Percentiles rank a stretch among this genome's conserved stretches.
Conservation (phyloP, 2,888 invertebrate species). For the Cryptus viduatorius region DNA sequence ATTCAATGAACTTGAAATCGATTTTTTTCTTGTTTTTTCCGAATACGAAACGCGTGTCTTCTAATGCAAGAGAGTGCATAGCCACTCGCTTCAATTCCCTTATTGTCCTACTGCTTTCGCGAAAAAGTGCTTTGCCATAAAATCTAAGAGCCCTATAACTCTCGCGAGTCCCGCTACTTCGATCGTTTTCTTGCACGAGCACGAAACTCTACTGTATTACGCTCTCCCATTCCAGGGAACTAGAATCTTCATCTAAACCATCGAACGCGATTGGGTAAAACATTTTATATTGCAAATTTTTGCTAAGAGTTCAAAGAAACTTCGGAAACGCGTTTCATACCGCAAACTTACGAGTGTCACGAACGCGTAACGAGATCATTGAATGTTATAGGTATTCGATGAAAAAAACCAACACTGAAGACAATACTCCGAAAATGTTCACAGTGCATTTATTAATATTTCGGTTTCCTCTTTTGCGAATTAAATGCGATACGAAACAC, state of each 20-base stretch:
- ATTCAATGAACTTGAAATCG: no score
- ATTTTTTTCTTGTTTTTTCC: no score
- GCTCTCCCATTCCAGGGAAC: background rate
- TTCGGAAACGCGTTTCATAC: background rate
- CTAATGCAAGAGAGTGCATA: background rate
- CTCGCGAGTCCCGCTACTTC: background rate
- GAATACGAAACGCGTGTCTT: background rate
- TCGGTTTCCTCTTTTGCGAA: background rate
- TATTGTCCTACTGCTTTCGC: slow-evolving; percentile 12
- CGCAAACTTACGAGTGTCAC: background rate
- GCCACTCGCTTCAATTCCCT: background rate
- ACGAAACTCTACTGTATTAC: slow-evolving; percentile 38
- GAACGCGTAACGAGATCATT: background rate
- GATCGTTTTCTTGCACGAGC: slow-evolving; percentile 17
- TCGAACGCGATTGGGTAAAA: slow-evolving; percentile 25
- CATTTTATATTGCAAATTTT: background rate
- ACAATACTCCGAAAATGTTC: no score
- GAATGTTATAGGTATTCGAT: no score
- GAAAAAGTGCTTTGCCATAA: slow-evolving; percentile 28
- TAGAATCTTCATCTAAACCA: slow-evolving; percentile 29
- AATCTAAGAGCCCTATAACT: slow-evolving; percentile 42
- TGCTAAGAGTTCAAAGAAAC: background rate
- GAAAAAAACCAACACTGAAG: background rate
- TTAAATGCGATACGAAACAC: no score
- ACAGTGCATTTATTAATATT: no score